phyloP scores from a whole-genome alignment of 2,888 invertebrate genomes.

The Loripinus fragilis region DNA sequence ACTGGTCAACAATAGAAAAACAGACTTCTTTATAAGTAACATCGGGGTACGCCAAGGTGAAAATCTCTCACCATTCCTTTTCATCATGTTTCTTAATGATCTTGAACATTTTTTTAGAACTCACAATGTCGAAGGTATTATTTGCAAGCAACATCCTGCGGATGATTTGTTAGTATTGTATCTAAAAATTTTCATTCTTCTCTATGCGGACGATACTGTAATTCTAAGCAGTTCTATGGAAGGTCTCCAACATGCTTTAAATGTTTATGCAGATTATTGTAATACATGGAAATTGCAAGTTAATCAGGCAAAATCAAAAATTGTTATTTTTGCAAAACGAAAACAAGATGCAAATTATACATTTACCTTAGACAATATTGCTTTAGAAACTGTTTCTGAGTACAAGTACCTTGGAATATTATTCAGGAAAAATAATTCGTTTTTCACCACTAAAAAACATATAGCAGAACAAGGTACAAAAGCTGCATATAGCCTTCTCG shows the following conservation, averaged over 20 bases:
- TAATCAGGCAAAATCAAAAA: too few species aligned
- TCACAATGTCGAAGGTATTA: too few species aligned
- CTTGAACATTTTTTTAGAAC: neutral
- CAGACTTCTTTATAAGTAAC: neutral
- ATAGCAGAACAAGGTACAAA: neutral
- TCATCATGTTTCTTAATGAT: constrained; percentile 4
- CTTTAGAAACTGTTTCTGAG: neutral
- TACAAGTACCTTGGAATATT: neutral
- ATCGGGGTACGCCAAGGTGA: neutral
- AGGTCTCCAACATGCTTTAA: too few species aligned
- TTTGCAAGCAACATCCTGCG: neutral
- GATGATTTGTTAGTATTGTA: neutral
- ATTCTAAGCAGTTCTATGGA: too few species aligned
- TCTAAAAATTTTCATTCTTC: too few species aligned
- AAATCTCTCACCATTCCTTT: neutral
- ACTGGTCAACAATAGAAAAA: neutral
- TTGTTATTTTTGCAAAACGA: neutral
- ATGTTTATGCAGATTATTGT: too few species aligned
- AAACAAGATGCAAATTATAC: neutral
- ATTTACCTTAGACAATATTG: neutral
- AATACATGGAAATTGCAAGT: too few species aligned
- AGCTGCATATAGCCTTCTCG: neutral
- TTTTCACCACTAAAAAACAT: neutral
- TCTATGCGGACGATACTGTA: too few species aligned
- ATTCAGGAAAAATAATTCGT: neutral